Evolutionary conservation across 2,888 invertebrate genomes (phyloP).

Genomic region (Agrenia bidenticulata): DNA sequence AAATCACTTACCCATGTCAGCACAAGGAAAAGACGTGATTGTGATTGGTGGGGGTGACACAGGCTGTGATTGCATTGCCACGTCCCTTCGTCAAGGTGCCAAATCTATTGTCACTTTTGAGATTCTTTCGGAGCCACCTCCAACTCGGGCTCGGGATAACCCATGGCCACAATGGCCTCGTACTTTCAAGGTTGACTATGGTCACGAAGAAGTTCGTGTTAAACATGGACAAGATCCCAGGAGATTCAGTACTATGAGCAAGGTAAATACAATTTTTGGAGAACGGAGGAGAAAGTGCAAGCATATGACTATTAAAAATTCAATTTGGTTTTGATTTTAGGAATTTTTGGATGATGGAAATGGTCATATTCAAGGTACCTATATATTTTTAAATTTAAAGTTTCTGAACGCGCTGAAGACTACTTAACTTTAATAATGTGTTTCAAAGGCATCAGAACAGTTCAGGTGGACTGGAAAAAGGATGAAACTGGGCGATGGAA

Average conservation of each 20-base stretch:
- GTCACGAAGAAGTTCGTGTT: conserved; percentile 94
- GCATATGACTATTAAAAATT: conserved; percentile 1
- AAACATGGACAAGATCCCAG: conserved; percentile 90
- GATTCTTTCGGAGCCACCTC: conserved; percentile 90
- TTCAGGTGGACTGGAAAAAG: conserved; percentile 90
- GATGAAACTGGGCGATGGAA: conserved; percentile 87
- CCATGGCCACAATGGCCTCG: conserved; percentile 99
- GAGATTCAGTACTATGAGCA: conserved; percentile 88
- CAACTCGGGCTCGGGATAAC: conserved; percentile 78
- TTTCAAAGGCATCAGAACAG: conserved; percentile 73
- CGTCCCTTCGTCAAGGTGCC: conserved; percentile 89
- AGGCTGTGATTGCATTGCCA: conserved; percentile 97
- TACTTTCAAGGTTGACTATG: conserved; percentile 93
- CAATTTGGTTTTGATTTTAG: conserved; percentile 55
- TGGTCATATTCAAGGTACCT: conserved; percentile 78
- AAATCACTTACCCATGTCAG: conserved; percentile 66
- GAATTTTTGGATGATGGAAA: conserved; percentile 87
- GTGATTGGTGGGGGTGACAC: conserved; percentile 90
- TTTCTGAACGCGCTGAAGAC: too few relatives aligned
- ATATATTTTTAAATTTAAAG: neutral
- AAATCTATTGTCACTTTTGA: conserved; percentile 92
- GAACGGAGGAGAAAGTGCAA: too few relatives aligned
- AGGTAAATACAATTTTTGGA: conserved; percentile 59
- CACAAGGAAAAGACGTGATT: conserved; percentile 91
- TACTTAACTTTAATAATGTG: too few relatives aligned